Evolutionary conservation across 1,140 invertebrate genomes (phyloP).

Genomic region (Drosophila albomicans): DNA sequence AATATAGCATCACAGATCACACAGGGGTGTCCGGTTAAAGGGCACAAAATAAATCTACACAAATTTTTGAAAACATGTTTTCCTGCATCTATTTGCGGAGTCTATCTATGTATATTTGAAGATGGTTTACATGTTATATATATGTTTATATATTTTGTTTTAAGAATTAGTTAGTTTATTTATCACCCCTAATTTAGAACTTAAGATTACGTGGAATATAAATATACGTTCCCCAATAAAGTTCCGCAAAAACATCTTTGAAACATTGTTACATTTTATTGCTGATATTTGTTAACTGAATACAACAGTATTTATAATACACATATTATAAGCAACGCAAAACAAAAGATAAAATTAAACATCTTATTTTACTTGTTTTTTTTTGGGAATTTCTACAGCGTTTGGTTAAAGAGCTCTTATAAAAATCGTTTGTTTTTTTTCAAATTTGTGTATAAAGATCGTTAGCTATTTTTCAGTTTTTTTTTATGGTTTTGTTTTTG

Average conservation of each 20-base stretch:
- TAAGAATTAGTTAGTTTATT: too few species aligned
- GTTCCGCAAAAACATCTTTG: conserved; percentile 22
- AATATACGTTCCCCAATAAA: not conserved
- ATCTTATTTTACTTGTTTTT: conserved; percentile 13
- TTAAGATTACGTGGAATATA: not conserved
- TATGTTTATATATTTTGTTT: too few species aligned
- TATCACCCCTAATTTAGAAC: too few species aligned
- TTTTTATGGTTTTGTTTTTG: not conserved
- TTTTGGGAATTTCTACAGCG: conserved; percentile 33
- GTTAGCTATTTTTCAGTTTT: conserved; percentile 30
- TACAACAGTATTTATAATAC: conserved; percentile 61
- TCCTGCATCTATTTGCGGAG: too few species aligned
- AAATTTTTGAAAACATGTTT: too few species aligned
- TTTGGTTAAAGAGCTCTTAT: conserved; percentile 34
- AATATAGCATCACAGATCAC: too few species aligned
- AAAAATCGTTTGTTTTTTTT: conserved; percentile 26
- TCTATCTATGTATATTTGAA: too few species aligned
- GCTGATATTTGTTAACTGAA: conserved; percentile 73
- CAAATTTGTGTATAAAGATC: conserved; percentile 31
- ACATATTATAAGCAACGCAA: conserved; percentile 58
- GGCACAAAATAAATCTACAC: too few species aligned
- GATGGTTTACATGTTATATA: too few species aligned
- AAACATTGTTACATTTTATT: conserved; percentile 76
- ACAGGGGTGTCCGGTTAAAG: too few species aligned
- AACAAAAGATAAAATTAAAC: conserved; percentile 27